These are phyloP conservation scores for Yoshiicerus persimilis DNA, from an alignment of 1,140 invertebrate species.

Conservation along the genomic window DNA sequence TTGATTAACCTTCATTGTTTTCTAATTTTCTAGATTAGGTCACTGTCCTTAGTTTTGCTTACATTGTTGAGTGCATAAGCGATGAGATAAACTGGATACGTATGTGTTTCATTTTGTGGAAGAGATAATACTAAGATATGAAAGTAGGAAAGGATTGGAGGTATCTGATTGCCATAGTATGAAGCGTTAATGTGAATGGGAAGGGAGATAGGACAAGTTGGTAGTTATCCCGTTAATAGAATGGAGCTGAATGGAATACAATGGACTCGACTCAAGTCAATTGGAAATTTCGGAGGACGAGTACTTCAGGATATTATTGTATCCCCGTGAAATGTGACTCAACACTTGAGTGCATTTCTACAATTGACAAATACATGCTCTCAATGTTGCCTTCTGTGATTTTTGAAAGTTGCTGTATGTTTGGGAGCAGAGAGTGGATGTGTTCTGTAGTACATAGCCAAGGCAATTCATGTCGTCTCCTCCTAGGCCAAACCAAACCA, in stretches of 20 bases:
- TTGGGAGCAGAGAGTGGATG: background rate
- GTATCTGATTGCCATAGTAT: too few species aligned
- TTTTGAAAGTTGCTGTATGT: background rate
- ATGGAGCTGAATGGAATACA: background rate
- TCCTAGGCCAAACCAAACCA: background rate
- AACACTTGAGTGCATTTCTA: background rate
- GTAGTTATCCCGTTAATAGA: background rate
- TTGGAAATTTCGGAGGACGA: constrained; percentile 16
- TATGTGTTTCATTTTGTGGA: background rate
- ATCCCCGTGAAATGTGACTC: background rate
- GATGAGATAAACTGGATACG: too few species aligned
- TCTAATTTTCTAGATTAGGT: too few species aligned
- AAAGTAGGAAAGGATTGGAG: background rate
- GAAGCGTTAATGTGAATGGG: background rate
- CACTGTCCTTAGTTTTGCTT: too few species aligned
- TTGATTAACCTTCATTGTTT: too few species aligned
- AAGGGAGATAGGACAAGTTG: background rate
- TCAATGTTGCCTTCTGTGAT: background rate
- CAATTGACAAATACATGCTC: background rate
- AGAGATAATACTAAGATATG: background rate
- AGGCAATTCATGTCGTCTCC: background rate
- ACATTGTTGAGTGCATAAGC: too few species aligned
- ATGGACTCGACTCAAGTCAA: background rate
- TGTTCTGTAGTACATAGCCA: background rate
- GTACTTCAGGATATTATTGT: background rate